Base-by-base conservation (phyloP, 2,797 vertebrate genomes). In the Tenualosa ilisha region DNA sequence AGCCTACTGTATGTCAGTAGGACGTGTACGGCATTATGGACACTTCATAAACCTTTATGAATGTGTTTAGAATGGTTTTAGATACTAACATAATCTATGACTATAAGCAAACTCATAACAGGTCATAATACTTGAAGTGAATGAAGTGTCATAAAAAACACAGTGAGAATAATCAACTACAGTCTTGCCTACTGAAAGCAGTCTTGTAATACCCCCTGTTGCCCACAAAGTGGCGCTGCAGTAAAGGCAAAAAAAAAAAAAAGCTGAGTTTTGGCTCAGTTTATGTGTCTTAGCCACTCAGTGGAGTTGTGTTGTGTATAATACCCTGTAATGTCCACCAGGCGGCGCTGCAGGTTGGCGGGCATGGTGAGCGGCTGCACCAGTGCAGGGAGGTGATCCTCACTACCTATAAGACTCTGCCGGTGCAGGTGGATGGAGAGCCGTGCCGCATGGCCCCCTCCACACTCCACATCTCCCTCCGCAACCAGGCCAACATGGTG, bases 401-500 rank as follows among this genome's bases (percentile, higher is more conserved):
- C n/a, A 92, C 98, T 46, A 99, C 98, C 0, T 98, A 96, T 92
- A 99, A 99, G 92, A 97, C 98, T 1, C 96, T 98, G 83, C 98
- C 98, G 86, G 98, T 99, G 94, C 92, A 99, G 96, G 98, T 99
- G 91, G 98, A 99, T 0, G 98, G 98, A 0, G 98, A 99, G 88
- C 98, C 98, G 0, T 99, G 98, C 17, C 95, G 98, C 1, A 54
- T 99, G 91, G 97, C 98, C 53, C 97, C 98, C 0, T 98, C 98
- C 0, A 97, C 98, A 46, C 97, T 99, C 65, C 96, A 95, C 0
- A 99, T 99, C 91, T 98, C 97, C 51, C 92, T 99, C 13, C 95
- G 98, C 92, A 99, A 99, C 91, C 98, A 99, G 93, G 98, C 98
- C 95, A 99, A 99, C 93, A 99, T 99, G 98, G 97, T 99, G 85